Evolutionary conservation across 1,140 invertebrate genomes (phyloP).

Genomic region (Euura saliciscinereae): DNA sequence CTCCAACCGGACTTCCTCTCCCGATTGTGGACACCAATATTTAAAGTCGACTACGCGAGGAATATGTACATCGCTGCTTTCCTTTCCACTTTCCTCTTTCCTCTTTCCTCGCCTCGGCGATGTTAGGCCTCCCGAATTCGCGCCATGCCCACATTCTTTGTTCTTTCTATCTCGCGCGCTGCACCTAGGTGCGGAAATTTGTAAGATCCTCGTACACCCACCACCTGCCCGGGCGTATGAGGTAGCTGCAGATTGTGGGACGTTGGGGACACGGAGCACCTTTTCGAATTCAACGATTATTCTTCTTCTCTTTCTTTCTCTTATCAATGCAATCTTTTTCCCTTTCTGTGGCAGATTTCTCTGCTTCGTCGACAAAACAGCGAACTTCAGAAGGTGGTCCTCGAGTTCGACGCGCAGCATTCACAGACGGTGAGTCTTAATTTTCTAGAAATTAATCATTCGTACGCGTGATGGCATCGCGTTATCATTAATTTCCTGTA

Average conservation of each 20-base stretch:
- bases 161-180: neutral
- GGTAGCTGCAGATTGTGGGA: too few species aligned
- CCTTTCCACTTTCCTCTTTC: constrained; percentile 11
- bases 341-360: constrained; percentile 44
- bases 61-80: neutral
- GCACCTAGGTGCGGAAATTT: neutral
- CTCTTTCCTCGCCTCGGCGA: too few species aligned
- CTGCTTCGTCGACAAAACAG: constrained; percentile 48
- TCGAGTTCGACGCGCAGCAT: constrained; percentile 46
- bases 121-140: too few species aligned
- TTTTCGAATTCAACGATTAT: neutral
- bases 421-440: constrained; percentile 47
- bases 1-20: constrained; percentile 52
- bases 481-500: too few species aligned
- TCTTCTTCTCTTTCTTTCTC: constrained; percentile 11
- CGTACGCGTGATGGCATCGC: too few species aligned
- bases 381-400: constrained; percentile 50
- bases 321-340: neutral
- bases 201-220: neutral
- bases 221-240: neutral
- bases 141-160: neutral
- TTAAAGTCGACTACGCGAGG: constrained; percentile 27
- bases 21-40: constrained; percentile 52
- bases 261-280: too few species aligned
- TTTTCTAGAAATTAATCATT: too few species aligned